phyloP scores from a whole-genome alignment of 2,797 vertebrate genomes.

The Lutjanus argentimaculatus region DNA sequence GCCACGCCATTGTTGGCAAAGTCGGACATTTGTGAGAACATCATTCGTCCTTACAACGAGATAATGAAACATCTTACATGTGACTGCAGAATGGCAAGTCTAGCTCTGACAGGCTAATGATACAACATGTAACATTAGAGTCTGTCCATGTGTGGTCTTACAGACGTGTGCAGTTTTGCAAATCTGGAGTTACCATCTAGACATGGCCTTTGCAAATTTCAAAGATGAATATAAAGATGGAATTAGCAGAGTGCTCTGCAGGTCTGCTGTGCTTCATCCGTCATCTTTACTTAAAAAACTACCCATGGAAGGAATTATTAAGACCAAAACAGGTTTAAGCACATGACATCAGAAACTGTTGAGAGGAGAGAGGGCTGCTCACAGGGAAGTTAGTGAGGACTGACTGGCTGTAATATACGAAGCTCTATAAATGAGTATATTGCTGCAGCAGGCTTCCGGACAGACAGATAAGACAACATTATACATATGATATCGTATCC shows the following conservation, averaged over 20 bases:
- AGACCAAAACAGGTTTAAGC: constrained; percentile 17
- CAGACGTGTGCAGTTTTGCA: no score
- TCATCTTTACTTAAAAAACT: neutral
- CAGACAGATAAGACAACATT: constrained; percentile 30
- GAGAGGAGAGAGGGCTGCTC: neutral
- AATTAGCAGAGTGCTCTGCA: neutral
- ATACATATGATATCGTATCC: constrained; percentile 26
- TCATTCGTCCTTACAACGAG: no score
- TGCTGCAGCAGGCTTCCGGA: constrained; percentile 14
- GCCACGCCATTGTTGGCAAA: no score
- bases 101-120: no score
- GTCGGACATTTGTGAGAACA: no score
- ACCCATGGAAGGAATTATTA: constrained; percentile 20
- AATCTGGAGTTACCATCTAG: no score
- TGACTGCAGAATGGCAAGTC: no score
- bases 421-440: constrained; percentile 14
- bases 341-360: constrained; percentile 1
- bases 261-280: constrained; percentile 2
- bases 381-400: neutral
- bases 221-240: neutral
- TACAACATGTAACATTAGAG: no score
- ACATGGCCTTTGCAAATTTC: neutral
- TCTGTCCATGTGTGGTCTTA: no score
- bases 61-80: no score
- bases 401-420: constrained; percentile 5